Evolutionary conservation across 2,888 invertebrate species (phyloP), one percentile per base, ranked within the genome.

Genomic region (Eudemis profundana): DNA sequence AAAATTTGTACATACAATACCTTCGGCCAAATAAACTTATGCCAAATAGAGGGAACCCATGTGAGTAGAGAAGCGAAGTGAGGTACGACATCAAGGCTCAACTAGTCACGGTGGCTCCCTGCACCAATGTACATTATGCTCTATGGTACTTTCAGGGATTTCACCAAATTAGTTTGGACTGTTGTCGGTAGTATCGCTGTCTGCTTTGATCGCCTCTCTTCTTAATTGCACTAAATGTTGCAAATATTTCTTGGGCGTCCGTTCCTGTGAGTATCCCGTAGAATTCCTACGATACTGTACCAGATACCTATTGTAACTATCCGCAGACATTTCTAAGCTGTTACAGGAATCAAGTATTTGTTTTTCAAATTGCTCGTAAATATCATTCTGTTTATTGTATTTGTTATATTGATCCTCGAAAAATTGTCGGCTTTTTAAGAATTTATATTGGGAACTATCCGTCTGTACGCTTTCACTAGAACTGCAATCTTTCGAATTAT

Each of bases 181-280:
- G 36, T 75, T 78, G 36, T 84, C 82, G 12, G 79, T 79, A 23
- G 78, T 86, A 46, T 93, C 91, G 69, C 88, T 87, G 50, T 93
- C 89, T n/a, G 84, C 85, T 75, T 90, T 90, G 0, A 94, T 88
- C 15, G 93, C 88, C 71, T 94, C 91, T 73, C 89, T 87, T 70
- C 94, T 84, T 80, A 94, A 82, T 61, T 89, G 85, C 10, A 94
- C 93, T 68, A 94, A 85, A 78, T 94, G 93, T 71, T 90, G 92
- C 64, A 94, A 78, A 82, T 93, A 94, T 67, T 93, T 92, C 61
- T 93, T 94, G 0, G 94, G 94, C 7, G 82, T 84, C 17, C 82
- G 75, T n/a, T 61, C 67, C 5, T 57, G n/a, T 36, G 38, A 21
- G 54, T 62, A 56, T 68, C 69, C 33, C 50, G 66, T 38, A 44